Evolutionary conservation across 1,140 invertebrate species (phyloP).

Genomic region (Trachymyrmex septentrionalis): DNA sequence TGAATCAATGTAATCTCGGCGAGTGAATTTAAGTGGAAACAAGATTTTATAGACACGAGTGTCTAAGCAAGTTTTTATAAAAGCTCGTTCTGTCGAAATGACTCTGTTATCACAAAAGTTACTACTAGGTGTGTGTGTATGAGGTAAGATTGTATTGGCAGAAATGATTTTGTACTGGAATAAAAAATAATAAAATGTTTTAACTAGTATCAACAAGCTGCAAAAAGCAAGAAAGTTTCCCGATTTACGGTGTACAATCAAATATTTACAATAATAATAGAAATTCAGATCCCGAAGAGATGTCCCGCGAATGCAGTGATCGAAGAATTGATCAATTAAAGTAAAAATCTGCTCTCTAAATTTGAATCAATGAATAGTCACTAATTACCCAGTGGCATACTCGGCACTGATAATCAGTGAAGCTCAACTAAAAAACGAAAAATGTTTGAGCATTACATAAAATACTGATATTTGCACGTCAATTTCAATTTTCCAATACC

Average conservation of each 20-base stretch:
- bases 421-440: too few species aligned
- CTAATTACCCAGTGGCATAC: too few species aligned
- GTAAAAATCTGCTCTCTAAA: neutral
- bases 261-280: neutral
- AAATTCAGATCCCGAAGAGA: neutral
- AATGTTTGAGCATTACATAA: too few species aligned
- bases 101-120: conserved; percentile 25
- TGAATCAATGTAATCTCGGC: conserved; percentile 44
- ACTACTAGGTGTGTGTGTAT: neutral
- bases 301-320: neutral
- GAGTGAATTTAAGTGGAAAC: conserved; percentile 54
- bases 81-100: conserved; percentile 21
- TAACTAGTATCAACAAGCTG: neutral
- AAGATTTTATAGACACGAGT: conserved; percentile 39
- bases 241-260: neutral
- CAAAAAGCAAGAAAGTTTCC: neutral
- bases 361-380: too few species aligned
- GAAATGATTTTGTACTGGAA: conserved; percentile 2
- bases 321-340: neutral
- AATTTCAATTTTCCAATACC: too few species aligned
- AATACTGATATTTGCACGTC: too few species aligned
- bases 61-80: conserved; percentile 50
- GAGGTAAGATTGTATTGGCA: conserved; percentile 29
- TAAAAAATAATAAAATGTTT: neutral
- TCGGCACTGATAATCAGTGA: too few species aligned